These are phyloP conservation scores for Takifugu flavidus DNA, from an alignment of 2,113 vertebrate species.

Conservation along the genomic window DNA sequence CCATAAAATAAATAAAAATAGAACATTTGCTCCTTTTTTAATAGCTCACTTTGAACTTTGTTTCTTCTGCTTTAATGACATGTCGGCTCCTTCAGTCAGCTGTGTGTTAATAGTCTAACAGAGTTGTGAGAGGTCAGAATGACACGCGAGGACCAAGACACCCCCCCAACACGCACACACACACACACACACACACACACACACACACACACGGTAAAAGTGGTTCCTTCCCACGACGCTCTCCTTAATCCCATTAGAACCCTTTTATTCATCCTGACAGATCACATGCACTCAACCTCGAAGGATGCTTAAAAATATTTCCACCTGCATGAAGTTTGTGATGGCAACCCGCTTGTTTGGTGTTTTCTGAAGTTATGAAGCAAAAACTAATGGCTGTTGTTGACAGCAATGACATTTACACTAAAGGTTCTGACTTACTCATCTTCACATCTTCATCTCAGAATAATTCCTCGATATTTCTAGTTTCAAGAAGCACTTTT, in stretches of 20 bases:
- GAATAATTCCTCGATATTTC: too few relatives aligned
- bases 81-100: background rate
- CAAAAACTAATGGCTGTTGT: background rate
- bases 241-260: background rate
- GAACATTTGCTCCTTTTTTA: too few relatives aligned
- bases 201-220: too few relatives aligned
- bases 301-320: constrained; percentile 29
- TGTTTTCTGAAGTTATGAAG: constrained; percentile 10
- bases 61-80: background rate
- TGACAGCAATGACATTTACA: background rate
- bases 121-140: constrained; percentile 27
- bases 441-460: too few relatives aligned
- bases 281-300: background rate
- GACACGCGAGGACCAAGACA: constrained; percentile 9
- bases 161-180: too few relatives aligned
- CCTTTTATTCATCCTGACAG: background rate
- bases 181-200: too few relatives aligned
- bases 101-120: constrained; percentile 41
- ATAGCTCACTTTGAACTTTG: background rate
- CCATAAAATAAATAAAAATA: too few relatives aligned
- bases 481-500: too few relatives aligned
- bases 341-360: constrained; percentile 49
- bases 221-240: background rate
- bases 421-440: background rate
- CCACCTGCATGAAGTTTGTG: constrained; percentile 43